These are phyloP conservation scores for Disparrhopalites patrizii DNA, from an alignment of 2,888 invertebrate genomes.

Conservation along the genomic window DNA sequence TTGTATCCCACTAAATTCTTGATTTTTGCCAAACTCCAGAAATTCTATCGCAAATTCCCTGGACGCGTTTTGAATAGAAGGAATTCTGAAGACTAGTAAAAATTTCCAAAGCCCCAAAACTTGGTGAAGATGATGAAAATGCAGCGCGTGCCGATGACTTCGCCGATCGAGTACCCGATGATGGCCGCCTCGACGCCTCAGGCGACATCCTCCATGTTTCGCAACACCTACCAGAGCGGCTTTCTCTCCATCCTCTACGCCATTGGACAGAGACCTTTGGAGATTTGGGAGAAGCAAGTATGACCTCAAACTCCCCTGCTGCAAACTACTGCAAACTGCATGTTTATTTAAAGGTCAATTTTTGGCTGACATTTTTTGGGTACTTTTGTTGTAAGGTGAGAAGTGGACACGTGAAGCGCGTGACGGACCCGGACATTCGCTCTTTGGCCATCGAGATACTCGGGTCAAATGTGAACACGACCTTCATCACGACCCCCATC, in stretches of 20 bases:
- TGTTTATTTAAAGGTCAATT: neutral
- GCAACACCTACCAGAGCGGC: slow-evolving; percentile 32
- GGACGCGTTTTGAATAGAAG: too few species aligned
- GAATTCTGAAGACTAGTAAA: too few species aligned
- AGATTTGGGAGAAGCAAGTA: slow-evolving; percentile 47
- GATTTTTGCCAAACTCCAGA: too few species aligned
- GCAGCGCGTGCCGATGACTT: slow-evolving; percentile 12
- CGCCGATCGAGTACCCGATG: slow-evolving; percentile 29
- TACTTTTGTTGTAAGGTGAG: slow-evolving; percentile 35
- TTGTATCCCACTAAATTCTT: too few species aligned
- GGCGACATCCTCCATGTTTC: slow-evolving; percentile 28
- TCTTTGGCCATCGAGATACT: slow-evolving; percentile 42
- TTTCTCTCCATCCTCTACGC: slow-evolving; percentile 44
- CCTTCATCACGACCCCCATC: slow-evolving; percentile 43
- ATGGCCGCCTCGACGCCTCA: slow-evolving; percentile 29
- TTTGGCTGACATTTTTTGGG: neutral
- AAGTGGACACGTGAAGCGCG: slow-evolving; percentile 41
- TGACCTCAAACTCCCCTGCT: neutral
- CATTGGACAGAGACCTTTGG: slow-evolving; percentile 40
- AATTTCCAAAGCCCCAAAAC: too few species aligned
- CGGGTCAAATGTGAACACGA: slow-evolving; percentile 37
- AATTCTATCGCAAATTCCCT: too few species aligned
- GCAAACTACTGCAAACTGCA: neutral
- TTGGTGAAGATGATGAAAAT: neutral
- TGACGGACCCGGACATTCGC: slow-evolving; percentile 39